Conservation (phyloP, 2,113 vertebrate genomes). For the Gambusia holbrooki region DNA sequence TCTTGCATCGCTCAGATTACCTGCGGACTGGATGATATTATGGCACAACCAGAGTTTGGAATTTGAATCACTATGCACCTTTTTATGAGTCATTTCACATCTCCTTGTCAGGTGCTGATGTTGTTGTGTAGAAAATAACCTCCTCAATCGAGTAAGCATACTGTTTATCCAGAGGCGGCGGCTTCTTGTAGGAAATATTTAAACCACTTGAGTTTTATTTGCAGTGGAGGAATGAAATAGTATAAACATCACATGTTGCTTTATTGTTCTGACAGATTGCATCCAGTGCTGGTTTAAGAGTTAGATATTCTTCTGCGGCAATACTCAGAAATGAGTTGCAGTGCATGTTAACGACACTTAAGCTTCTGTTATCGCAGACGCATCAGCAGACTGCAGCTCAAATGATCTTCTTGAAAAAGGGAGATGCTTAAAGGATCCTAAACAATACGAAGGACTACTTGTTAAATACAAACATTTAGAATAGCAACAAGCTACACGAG, state of each 20-base stretch:
- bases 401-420: no score
- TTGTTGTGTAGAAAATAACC: slow-evolving; percentile 13
- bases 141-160: slow-evolving; percentile 34
- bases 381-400: slow-evolving; percentile 17
- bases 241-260: slow-evolving; percentile 48
- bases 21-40: slow-evolving; percentile 39
- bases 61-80: slow-evolving; percentile 32
- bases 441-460: no score
- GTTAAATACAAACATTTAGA: no score
- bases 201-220: slow-evolving; percentile 50
- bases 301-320: slow-evolving; percentile 30
- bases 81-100: slow-evolving; percentile 43
- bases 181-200: slow-evolving; percentile 21
- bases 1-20: slow-evolving; percentile 28
- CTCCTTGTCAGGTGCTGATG: slow-evolving; percentile 23
- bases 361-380: slow-evolving; percentile 25
- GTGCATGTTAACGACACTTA: slow-evolving; percentile 30
- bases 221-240: slow-evolving; percentile 28
- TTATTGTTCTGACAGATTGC: slow-evolving; percentile 53
- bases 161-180: slow-evolving; percentile 24
- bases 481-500: no score
- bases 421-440: no score
- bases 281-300: slow-evolving; percentile 23
- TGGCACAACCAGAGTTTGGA: slow-evolving; percentile 20
- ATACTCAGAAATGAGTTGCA: slow-evolving; percentile 29